Evolutionary conservation across 2,888 invertebrate species (phyloP), one percentile per base, ranked within the genome.

Genomic region (Gymnosoma rotundatum): DNA sequence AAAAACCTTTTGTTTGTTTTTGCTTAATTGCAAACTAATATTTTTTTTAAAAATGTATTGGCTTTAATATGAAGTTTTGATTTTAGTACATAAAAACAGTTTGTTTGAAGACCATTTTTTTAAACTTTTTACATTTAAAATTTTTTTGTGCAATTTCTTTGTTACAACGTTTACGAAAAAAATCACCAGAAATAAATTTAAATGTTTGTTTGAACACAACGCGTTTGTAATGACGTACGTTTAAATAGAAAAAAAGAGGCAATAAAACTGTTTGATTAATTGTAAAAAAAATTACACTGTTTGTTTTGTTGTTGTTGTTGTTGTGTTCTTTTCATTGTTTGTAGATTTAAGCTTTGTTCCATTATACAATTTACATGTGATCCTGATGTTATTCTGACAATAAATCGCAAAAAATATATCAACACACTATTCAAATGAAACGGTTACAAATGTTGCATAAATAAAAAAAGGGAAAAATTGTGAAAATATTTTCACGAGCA

Each of bases 221-320:
- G 72, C 66, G 50, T 73, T 79, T 45, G 20, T 61, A 73, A 36
- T 45, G 52, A 32, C 8, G 3, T 48, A 48, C 20, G 9, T 50
- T 18, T 18, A 72, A 21, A 18, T 64, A 72, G 36, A 58, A 64
- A 48, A 63, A 56, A 18, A 50, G 36, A 56, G 60, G 70, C 72
- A 78, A 63, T 81, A 75, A 67, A 74, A 69, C 61, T 63, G 74
- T 81, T 81, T 81, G 80, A 81, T 81, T 75, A 81, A 81, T 69
- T 54, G 81, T 50, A 70, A 75, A 75, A 75, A 75, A 75, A 75
- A 75, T 75, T 63, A 69, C 61, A 54, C 20, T 64, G 50, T 79
- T 79, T 79, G 64, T 61, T 25, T 25, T 36, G 60, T 76, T 76
- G 48, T 48, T 64, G 8, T 50, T 60, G 58, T 52, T 52, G 20